A percentile compares a stretch with the other conserved stretches of the same genome.
Evolutionary conservation across 1,140 invertebrate species (phyloP).

Genomic region (Drosophila kanapiae): DNA sequence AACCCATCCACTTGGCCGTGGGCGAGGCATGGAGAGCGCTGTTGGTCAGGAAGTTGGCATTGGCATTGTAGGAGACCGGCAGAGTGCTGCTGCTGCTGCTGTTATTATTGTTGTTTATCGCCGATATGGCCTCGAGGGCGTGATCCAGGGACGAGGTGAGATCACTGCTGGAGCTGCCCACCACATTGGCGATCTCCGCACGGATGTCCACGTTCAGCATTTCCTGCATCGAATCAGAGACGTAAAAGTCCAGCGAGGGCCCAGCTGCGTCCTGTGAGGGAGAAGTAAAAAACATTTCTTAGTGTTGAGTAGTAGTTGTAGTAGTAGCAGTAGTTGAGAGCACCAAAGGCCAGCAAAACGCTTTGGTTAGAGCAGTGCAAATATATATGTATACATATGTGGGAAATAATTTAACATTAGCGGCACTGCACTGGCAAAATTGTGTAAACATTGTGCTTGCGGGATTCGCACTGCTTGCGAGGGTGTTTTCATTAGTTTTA

Average conservation of each 20-base stretch:
- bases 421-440: neutral
- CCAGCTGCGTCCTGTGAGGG: conserved; percentile 86
- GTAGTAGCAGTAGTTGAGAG: neutral
- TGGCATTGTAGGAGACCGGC: conserved; percentile 53
- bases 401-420: neutral
- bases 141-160: conserved; percentile 85
- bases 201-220: conserved; percentile 94
- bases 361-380: neutral
- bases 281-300: conserved; percentile 22
- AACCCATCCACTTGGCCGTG: conserved; percentile 85
- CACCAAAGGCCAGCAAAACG: neutral
- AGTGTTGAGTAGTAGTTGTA: neutral
- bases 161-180: conserved; percentile 88
- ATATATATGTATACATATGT: neutral
- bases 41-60: conserved; percentile 56
- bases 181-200: conserved; percentile 91
- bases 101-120: conserved; percentile 48
- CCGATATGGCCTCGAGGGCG: conserved; percentile 71
- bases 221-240: conserved; percentile 89
- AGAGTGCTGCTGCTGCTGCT: conserved; percentile 12
- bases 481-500: neutral
- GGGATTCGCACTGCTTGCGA: neutral
- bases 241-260: conserved; percentile 87
- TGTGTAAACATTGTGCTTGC: neutral
- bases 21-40: conserved; percentile 65